phyloP scores from a whole-genome alignment of 2,888 invertebrate genomes.

The Melieria picta region DNA sequence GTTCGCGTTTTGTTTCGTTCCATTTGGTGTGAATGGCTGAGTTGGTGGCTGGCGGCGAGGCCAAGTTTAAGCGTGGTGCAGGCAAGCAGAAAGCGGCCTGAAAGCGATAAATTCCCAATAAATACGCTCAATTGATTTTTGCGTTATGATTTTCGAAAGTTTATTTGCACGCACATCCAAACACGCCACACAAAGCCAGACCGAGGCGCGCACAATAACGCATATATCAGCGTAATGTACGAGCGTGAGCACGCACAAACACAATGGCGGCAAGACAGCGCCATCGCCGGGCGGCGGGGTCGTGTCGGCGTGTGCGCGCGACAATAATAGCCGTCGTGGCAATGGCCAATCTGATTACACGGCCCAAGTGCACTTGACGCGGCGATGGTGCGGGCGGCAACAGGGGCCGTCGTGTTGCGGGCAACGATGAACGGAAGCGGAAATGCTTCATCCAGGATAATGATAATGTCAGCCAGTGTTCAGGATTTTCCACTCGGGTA shows the following conservation, averaged over 20 bases:
- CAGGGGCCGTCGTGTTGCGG: not conserved
- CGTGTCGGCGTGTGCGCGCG: not conserved
- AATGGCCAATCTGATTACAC: too few relatives aligned
- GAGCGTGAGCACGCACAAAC: too few relatives aligned
- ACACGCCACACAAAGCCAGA: not conserved
- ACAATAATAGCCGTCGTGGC: not conserved
- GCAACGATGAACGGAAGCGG: slow-evolving; percentile 17
- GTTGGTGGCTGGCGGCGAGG: not conserved
- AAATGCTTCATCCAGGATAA: slow-evolving; percentile 26
- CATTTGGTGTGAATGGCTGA: too few relatives aligned
- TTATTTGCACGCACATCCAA: not conserved
- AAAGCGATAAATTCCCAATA: slow-evolving; percentile 53
- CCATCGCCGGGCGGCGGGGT: not conserved
- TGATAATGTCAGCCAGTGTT: slow-evolving; percentile 19
- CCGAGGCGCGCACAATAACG: not conserved
- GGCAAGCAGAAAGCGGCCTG: slow-evolving; percentile 21
- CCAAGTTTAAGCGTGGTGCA: slow-evolving; percentile 12
- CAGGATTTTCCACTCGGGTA: slow-evolving; percentile 12
- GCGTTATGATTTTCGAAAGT: slow-evolving; percentile 43
- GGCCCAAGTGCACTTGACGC: too few relatives aligned
- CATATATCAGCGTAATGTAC: not conserved
- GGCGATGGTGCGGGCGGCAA: not conserved
- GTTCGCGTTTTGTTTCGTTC: slow-evolving; percentile 16
- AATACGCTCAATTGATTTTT: slow-evolving; percentile 56
- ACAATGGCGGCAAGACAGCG: not conserved